Conservation (phyloP, 2,888 invertebrate genomes). For the Scaptomyza tumidula region DNA sequence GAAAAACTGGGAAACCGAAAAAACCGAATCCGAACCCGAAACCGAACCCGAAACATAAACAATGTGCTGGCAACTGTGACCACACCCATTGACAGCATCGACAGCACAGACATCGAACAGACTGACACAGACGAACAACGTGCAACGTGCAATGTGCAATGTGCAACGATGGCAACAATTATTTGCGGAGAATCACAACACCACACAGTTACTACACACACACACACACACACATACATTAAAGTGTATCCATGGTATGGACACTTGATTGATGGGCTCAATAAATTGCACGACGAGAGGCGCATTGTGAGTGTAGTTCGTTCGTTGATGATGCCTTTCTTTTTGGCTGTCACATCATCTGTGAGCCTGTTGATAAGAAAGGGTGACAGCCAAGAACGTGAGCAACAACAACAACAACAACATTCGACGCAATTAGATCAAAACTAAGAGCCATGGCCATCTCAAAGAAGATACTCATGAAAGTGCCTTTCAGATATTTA, state of each 20-base stretch:
- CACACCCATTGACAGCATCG: conserved; percentile 71
- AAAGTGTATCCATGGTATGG: conserved; percentile 62
- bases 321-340: not conserved
- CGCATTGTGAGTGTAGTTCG: conserved; percentile 51
- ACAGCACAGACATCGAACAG: conserved; percentile 10
- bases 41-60: conserved; percentile 46
- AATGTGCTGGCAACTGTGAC: conserved; percentile 65
- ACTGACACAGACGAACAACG: conserved; percentile 34
- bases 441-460: no score
- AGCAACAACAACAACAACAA: conserved; percentile 14
- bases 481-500: no score
- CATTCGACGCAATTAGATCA: conserved; percentile 58
- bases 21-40: not conserved
- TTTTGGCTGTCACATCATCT: conserved; percentile 19
- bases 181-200: conserved; percentile 73
- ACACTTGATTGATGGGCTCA: conserved; percentile 77
- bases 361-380: conserved; percentile 32
- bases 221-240: conserved; percentile 35
- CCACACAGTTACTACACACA: conserved; percentile 61
- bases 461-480: no score
- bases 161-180: conserved; percentile 71
- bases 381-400: conserved; percentile 51
- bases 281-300: conserved; percentile 71
- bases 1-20: conserved; percentile 3
- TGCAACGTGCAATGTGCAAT: conserved; percentile 60